Evolutionary conservation across 1,140 invertebrate species (phyloP), one percentile per base, ranked within the genome.

Genomic region (Pogonomyrmex californicus): DNA sequence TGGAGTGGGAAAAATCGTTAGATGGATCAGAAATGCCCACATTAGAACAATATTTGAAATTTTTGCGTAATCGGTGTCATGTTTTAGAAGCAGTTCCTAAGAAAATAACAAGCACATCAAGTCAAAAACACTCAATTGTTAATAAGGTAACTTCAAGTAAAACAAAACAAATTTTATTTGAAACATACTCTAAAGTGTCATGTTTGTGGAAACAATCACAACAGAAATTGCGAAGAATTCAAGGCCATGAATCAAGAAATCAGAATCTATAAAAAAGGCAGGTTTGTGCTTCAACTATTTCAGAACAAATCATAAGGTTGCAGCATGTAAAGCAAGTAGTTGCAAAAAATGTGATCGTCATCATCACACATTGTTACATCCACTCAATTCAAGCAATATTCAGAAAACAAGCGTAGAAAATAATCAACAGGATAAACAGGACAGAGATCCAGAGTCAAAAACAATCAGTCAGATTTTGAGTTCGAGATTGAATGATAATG

Each of bases 251-350:
- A 2, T 54, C 30, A 38, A 2, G 4, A 33, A 36, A 38, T n/a
- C 54, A 41, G 54, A 76, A 0, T 36, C 36, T 1, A 23, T 76
- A 4, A 54, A 58, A 12, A 58, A 60, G 14, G 9, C 47, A 51
- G 36, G 51, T 1, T 38, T 75, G 2, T 58, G 73, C 41, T 76
- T 56, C n/a, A 76, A 76, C 41, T 76, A 54, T 36, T 56, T 76
- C 17, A 54, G 73, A 36, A 4, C 23, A 0, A 58, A 58, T 76
- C 73, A 60, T n/a, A 60, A 14, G 2, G 36, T 58, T 14, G 58
- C 0, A 3, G 73, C 12, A 17, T 76, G 73, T 17, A 58, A 60
- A 58, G 12, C 73, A 9, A 12, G 73, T 41, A 51, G 36, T n/a
- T 76, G 73, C 14, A 51, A 7, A 58, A 54, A 76, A 6, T 76